Base-by-base conservation (phyloP, 2,113 vertebrate genomes). In the Pterocles burchelli region DNA sequence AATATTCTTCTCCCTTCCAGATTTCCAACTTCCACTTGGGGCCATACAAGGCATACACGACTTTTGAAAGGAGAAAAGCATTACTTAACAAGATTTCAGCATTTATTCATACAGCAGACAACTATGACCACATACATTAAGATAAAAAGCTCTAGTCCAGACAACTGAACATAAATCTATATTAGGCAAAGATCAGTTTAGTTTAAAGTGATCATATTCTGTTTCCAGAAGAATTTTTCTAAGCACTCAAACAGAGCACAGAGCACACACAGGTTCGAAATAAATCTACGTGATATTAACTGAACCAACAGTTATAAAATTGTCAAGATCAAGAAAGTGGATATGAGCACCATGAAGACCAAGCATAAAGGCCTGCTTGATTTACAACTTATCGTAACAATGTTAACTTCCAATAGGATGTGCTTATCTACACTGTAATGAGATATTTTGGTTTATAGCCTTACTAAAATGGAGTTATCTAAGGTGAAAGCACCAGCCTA, bases 171-270 rank as follows among this genome's bases (percentile, higher is more conserved):
- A 88, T 73, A 91, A 96, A 95, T 74, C 38, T 26, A 13, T n/a
- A 87, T 74, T 75, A 87, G 77, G 66, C 34, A 81, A 88, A 89
- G 65, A 95, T 59, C 17, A 70, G 19, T 36, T 84, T 41, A 45
- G 48, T 45, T 84, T 95, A 65, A 72, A 93, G 79, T 62, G 58
- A 93, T 90, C 55, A 38, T 48, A 84, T 38, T 67, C 74, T 90
- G 43, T 63, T 95, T 89, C 83, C 70, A 80, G 59, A 88, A 79
- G 62, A 88, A 90, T 86, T 86, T 82, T 61, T 77, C 29, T 71
- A 84, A 90, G 63, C 72, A 80, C 33, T 86, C 38, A 9, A 77
- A 80, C 20, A 67, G 49, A 88, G 72, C 55, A 63, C 79, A 81
- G 68, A 81, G 51, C 55, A 92, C 0, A 0, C 22, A 77, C 24